A percentile compares a stretch with the other conserved stretches of the same genome.
Evolutionary conservation across 1,140 invertebrate species (phyloP).

Genomic region (Rhyacophila brunnea): DNA sequence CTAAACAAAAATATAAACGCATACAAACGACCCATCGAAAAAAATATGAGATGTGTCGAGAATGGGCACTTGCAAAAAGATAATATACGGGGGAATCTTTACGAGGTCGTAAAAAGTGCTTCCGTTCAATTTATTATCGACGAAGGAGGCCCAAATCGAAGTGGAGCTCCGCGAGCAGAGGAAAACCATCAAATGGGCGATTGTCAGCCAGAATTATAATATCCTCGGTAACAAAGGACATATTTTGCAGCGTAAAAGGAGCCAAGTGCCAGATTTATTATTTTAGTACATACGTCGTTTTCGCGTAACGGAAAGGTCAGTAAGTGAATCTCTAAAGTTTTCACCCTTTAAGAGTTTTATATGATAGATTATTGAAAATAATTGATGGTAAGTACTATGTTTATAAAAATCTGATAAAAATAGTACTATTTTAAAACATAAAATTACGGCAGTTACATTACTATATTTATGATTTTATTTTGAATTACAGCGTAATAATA

Average conservation of each 20-base stretch:
- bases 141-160: slow-evolving; percentile 12
- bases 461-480: too few species aligned
- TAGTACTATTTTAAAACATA: too few species aligned
- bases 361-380: too few species aligned
- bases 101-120: slow-evolving; percentile 34
- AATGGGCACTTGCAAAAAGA: slow-evolving; percentile 26
- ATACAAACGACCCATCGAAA: slow-evolving; percentile 14
- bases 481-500: too few species aligned
- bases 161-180: slow-evolving; percentile 4
- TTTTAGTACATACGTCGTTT: too few species aligned
- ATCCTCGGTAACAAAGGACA: slow-evolving; percentile 22
- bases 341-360: too few species aligned
- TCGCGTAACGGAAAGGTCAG: too few species aligned
- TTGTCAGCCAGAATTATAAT: slow-evolving; percentile 33
- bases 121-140: slow-evolving; percentile 36
- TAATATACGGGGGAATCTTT: slow-evolving; percentile 35
- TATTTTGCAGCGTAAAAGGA: neutral
- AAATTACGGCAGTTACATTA: too few species aligned
- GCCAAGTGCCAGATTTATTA: neutral
- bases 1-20: slow-evolving; percentile 36
- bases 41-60: slow-evolving; percentile 33
- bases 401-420: too few species aligned
- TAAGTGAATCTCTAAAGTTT: too few species aligned
- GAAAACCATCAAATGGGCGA: slow-evolving; percentile 27
- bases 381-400: too few species aligned